Base-by-base conservation (phyloP, 2,113 vertebrate genomes). In the Murina feae region DNA sequence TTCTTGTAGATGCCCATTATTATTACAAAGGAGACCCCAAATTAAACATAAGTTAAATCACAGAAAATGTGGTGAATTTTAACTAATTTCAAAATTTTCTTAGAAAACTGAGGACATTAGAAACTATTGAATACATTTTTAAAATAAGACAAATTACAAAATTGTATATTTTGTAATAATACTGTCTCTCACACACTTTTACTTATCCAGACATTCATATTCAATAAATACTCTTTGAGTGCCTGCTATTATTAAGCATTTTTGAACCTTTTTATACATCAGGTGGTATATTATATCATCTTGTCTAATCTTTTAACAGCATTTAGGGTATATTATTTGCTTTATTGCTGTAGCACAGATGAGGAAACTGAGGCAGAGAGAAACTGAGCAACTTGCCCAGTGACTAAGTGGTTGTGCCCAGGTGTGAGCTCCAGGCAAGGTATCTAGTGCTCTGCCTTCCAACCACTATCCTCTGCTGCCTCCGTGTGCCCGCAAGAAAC, bases 381-480 rank as follows among this genome's bases (percentile, higher is more conserved):
- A 79, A 76, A 7, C 51, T 80, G 21, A 82, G 69, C n/a, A 47
- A 55, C 35, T 60, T 53, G 79, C 17, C 91, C 17, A 30, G 49
- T 58, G 44, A 81, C 30, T 87, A 49, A 68, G 55, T 17, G 21
- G 58, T 32, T 0, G 0, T 6, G 18, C 23, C 71, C 86, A 75
- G 20, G 81, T 60, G 42, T 66, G 83, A 79, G 39, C 39, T 68
- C 32, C 0, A 25, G 86, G 9, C 25, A 18, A 16, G 16, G 21
- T 39, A 42, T n/a, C 89, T 88, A 49, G 42, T 32, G 42, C 1
- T 74, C 68, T 78, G 71, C 66, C 58, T 93, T 53, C 80, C 72
- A 91, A 79, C 65, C 63, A n/a, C 72, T 95, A 4, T 81, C 86
- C 79, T 94, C 76, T 92, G 47, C 86, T 90, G 86, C 88, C 65